Evolutionary conservation across 2,113 vertebrate genomes (phyloP), one percentile per base, ranked within the genome.

Genomic region (Triplophysa siluroides): DNA sequence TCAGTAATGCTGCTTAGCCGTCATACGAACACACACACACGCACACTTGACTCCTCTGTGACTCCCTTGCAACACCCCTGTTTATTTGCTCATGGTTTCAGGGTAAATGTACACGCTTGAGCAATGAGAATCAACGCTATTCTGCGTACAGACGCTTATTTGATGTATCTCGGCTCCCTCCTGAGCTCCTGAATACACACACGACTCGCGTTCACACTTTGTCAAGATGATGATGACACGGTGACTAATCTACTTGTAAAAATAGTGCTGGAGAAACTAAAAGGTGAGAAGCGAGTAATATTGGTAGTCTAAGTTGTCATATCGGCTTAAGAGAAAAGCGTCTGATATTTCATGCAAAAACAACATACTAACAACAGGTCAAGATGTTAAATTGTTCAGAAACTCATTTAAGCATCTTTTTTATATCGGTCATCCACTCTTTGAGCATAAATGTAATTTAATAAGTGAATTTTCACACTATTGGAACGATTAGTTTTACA

Each of bases 71-170:
- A 82, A 62, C 60, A 80, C 68, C 83, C 72, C 63, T 54, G 67
- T 33, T 70, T 71, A 63, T 41, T 26, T 80, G 72, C 74, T 78
- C 54, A 56, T 77, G 78, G 73, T 81, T 78, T 58, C 58, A 56
- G 78, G 82, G 60, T 76, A 58, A 73, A 79, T 82, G 73, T 77
- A 50, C 79, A 79, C 64, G 43, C 65, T 41, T 65, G 75, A 76
- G 62, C 71, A 62, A 63, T 47, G 72, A 79, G 61, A 81, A 67
- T 77, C 75, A 71, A 52, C 12, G 60, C 61, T 71, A 71, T 79
- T 65, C 75, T 65, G 24, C 24, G 38, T 63, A 62, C 19, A 6
- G 45, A 69, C 77, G 71, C 65, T 82, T 70, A 76, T 63, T 61
- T 77, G 72, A 82, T 6, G n/a, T 23, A 47, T 21, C 47, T 67